These are phyloP conservation scores for Pionites leucogaster DNA, from an alignment of 2,113 vertebrate species.

Conservation along the genomic window DNA sequence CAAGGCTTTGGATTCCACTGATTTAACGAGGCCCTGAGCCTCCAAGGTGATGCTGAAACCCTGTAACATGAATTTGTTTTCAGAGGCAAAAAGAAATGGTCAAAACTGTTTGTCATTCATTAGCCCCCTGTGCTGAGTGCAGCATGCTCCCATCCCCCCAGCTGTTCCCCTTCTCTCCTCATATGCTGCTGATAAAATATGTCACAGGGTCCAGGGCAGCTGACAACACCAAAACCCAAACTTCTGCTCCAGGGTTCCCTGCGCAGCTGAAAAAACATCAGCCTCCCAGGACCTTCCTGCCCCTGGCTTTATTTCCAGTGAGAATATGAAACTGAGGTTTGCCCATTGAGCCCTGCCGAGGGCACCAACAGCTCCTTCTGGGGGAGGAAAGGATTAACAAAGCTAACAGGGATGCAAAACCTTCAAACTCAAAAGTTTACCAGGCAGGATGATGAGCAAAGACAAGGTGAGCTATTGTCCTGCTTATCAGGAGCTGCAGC, in stretches of 20 bases:
- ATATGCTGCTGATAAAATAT: neutral
- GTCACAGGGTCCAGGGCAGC: neutral
- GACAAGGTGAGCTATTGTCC: slow-evolving; percentile 18
- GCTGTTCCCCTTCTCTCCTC: slow-evolving; percentile 6
- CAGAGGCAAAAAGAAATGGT: neutral
- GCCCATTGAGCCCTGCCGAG: neutral
- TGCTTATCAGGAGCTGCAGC: neutral
- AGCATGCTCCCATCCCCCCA: neutral
- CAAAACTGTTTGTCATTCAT: neutral
- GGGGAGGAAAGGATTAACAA: slow-evolving; percentile 37
- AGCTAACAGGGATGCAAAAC: neutral
- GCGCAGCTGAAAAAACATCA: slow-evolving; percentile 46
- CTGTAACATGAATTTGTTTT: neutral
- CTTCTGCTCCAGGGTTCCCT: neutral
- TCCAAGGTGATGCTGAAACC: neutral
- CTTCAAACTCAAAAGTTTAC: neutral
- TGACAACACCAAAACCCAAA: slow-evolving; percentile 44
- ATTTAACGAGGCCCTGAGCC: neutral
- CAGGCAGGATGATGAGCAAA: neutral
- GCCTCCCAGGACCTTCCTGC: neutral
- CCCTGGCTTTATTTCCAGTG: neutral
- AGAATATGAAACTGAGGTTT: neutral
- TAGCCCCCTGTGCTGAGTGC: neutral
- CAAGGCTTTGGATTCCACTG: neutral
- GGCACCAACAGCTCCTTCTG: neutral